These are phyloP conservation scores for Tetragonula clypearis DNA, from an alignment of 1,140 invertebrate species.

Conservation along the genomic window DNA sequence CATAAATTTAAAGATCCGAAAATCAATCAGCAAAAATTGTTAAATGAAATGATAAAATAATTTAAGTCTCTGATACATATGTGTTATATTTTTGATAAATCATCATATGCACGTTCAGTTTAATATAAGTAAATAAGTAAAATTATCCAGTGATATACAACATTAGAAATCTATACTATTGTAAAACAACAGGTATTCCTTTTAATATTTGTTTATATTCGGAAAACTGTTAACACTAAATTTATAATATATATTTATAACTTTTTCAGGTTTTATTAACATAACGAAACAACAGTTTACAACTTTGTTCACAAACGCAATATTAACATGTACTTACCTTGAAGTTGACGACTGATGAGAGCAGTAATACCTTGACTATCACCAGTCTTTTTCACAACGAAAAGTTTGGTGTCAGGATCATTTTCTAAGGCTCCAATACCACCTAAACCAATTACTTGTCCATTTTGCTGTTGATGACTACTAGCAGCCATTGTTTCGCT, in stretches of 20 bases:
- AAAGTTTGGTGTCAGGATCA: slow-evolving; percentile 88
- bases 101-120: not conserved
- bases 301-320: not conserved
- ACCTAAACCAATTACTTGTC: slow-evolving; percentile 81
- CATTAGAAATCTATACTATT: not conserved
- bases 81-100: not conserved
- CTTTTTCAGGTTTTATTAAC: not conserved
- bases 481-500: slow-evolving; percentile 90
- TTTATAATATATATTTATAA: not conserved
- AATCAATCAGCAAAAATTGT: not conserved
- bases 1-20: not conserved
- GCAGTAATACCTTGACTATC: slow-evolving; percentile 90
- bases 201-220: not conserved
- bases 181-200: not conserved
- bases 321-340: slow-evolving; percentile 83
- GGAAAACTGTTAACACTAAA: not conserved
- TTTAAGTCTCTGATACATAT: not conserved
- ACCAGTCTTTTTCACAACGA: slow-evolving; percentile 88
- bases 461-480: slow-evolving; percentile 87
- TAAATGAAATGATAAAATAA: not conserved
- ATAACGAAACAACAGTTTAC: not conserved
- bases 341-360: slow-evolving; percentile 88
- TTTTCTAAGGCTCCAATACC: slow-evolving; percentile 77
- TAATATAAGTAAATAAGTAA: not conserved
- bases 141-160: slow-evolving; percentile 10